Evolutionary conservation across 1,140 invertebrate genomes (phyloP), one percentile per base, ranked within the genome.

Genomic region (Holotrichia oblita): DNA sequence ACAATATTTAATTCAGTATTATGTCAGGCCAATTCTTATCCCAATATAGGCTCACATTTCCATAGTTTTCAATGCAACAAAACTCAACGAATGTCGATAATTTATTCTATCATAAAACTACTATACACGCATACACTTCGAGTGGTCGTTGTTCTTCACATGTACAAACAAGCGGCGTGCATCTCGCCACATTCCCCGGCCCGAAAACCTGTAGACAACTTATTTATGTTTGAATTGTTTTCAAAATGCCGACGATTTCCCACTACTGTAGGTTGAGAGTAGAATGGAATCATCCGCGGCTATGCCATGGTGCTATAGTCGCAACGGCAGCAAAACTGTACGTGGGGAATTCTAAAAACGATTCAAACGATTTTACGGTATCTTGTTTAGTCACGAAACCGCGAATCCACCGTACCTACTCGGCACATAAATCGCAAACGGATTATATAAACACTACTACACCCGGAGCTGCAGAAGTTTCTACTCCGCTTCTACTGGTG

Each of bases 171-270:
- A 84, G 79, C 81, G 80, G 83, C 80, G 77, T 81, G 82, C 81
- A 82, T 82, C 81, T 82, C 81, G 22, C 61, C 61, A 81, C 82
- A 84, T 84, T 84, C 83, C 81, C 80, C 22, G 79, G 80, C 81
- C 82, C 81, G 80, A 83, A 83, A 84, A 83, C 81, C 82, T 79
- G 85, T 81, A 86, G 85, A 86, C 85, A 86, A 86, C 85, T 86
- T 86, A 86, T 86, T 86, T 86, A 86, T 86, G 85, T 86, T 85
- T 83, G 85, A 82, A 86, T 86, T 86, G 85, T 86, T 86, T 86
- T 85, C 85, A 83, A 86, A 86, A 86, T 86, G 83, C 85, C 85
- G 85, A 84, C 84, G 79, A 82, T 84, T 85, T 84, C 82, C 82
- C 82, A 83, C 82, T 84, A 82, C 82, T 77, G 81, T 83, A 81